phyloP scores from a whole-genome alignment of 2,113 vertebrate genomes.

The Mormyrus lacerda region DNA sequence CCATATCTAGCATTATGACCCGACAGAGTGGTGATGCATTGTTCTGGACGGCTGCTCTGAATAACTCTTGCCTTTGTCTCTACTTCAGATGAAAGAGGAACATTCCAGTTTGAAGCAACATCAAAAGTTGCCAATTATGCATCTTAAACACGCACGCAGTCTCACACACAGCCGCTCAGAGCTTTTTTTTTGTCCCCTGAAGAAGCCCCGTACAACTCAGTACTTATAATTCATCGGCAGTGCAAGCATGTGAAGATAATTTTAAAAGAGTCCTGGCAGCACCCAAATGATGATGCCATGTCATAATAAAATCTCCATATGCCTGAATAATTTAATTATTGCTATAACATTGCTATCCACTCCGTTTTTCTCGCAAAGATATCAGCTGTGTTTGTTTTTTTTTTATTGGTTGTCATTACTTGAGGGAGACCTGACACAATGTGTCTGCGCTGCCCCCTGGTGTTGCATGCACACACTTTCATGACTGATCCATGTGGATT shows the following conservation, averaged over 20 bases:
- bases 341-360: background rate
- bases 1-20: background rate
- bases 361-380: background rate
- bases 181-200: background rate
- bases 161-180: background rate
- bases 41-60: background rate
- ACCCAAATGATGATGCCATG: background rate
- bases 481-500: background rate
- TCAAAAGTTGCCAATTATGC: background rate
- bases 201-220: background rate
- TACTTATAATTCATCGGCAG: background rate
- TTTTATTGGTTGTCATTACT: background rate
- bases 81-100: background rate
- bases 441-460: conserved; percentile 15
- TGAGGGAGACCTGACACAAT: background rate
- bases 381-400: background rate
- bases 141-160: background rate
- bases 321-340: conserved; percentile 9
- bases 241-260: background rate
- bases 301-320: background rate
- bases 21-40: background rate
- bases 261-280: background rate
- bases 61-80: background rate
- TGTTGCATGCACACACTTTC: background rate
- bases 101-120: background rate